Percentiles rank a stretch among this genome's conserved stretches.
phyloP scores from a whole-genome alignment of 2,797 vertebrate species.

The Helicolenus hilgendorfi region DNA sequence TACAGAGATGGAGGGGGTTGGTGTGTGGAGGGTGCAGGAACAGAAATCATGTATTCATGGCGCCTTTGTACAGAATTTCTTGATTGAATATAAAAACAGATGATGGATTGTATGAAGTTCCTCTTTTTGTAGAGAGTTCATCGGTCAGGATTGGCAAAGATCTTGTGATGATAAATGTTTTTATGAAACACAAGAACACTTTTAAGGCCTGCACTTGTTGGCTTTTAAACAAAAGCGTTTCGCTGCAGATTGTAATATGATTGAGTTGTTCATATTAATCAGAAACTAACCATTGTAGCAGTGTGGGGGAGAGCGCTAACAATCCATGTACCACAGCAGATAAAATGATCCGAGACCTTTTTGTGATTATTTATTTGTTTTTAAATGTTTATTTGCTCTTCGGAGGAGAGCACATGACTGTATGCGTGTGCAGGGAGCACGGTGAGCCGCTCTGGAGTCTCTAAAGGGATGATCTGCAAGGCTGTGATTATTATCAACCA shows the following conservation, averaged over 20 bases:
- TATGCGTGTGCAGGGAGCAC: conserved; percentile 47
- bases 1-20: neutral
- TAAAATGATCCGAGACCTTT: conserved; percentile 63
- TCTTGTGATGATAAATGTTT: conserved; percentile 52
- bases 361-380: conserved; percentile 90
- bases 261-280: conserved; percentile 68
- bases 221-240: conserved; percentile 75
- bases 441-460: conserved; percentile 68
- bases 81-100: conserved; percentile 60
- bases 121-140: conserved; percentile 50
- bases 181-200: conserved; percentile 67
- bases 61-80: conserved; percentile 84
- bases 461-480: conserved; percentile 89
- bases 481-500: conserved; percentile 71
- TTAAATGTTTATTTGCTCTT: conserved; percentile 83
- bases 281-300: conserved; percentile 81
- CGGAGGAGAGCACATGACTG: conserved; percentile 38
- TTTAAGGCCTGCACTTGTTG: conserved; percentile 64
- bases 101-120: conserved; percentile 69
- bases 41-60: conserved; percentile 60
- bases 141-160: conserved; percentile 47
- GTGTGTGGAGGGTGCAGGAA: conserved; percentile 14
- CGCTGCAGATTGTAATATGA: conserved; percentile 66
- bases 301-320: conserved; percentile 48
- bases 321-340: conserved; percentile 60